These are phyloP conservation scores for Bicyclus anynana DNA, from an alignment of 1,140 invertebrate genomes.

Conservation along the genomic window DNA sequence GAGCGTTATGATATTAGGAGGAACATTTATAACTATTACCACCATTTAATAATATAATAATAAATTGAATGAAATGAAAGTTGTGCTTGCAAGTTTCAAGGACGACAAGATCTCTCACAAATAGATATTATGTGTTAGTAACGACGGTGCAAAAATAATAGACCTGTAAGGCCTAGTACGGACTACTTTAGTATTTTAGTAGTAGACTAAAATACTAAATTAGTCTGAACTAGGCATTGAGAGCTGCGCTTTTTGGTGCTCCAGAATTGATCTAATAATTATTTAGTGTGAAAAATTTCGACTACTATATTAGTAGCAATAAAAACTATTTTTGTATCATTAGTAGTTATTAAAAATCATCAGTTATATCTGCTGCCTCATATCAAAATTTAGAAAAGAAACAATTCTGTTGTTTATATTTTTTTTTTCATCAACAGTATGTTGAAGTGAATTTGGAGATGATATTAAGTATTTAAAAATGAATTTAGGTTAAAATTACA, in stretches of 20 bases:
- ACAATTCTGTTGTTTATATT: too few species aligned
- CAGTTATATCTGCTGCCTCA: not conserved
- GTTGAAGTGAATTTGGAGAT: not conserved
- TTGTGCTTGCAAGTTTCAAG: slow-evolving; percentile 13
- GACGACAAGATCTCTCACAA: slow-evolving; percentile 19
- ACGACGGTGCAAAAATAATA: slow-evolving; percentile 10
- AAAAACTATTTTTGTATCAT: slow-evolving; percentile 4
- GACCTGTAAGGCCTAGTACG: slow-evolving; percentile 5
- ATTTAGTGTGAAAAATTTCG: slow-evolving; percentile 6
- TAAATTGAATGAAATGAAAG: not conserved
- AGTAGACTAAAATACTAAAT: too few species aligned
- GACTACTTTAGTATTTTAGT: too few species aligned
- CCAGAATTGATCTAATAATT: slow-evolving; percentile 1
- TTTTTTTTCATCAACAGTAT: not conserved
- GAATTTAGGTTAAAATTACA: too few species aligned
- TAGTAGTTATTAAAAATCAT: not conserved
- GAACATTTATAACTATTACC: slow-evolving; percentile 1
- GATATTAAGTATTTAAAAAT: not conserved
- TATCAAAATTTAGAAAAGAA: too few species aligned
- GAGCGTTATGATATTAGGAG: slow-evolving; percentile 16
- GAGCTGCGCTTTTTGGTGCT: slow-evolving; percentile 14
- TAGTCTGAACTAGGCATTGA: too few species aligned
- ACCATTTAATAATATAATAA: not conserved
- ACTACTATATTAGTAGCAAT: slow-evolving; percentile 9
- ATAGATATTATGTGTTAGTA: slow-evolving; percentile 13